Evolutionary conservation across 2,888 invertebrate species (phyloP).

Genomic region (Venustoraphidia nigricollis): DNA sequence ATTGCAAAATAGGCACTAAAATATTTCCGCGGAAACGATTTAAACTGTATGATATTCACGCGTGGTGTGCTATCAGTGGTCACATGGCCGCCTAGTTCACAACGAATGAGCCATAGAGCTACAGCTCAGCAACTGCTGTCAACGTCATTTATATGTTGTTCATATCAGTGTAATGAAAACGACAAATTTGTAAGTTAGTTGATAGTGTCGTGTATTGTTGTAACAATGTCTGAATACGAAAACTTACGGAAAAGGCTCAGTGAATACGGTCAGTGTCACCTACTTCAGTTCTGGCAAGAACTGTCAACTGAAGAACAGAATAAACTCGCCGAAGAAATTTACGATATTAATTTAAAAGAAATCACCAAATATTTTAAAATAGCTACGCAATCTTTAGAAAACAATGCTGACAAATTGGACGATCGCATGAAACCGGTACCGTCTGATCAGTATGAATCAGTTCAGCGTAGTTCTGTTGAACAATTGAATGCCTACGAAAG

Average conservation of each 20-base stretch:
- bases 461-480: constrained; percentile 45
- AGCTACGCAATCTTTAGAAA: constrained; percentile 41
- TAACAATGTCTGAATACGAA: constrained; percentile 36
- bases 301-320: constrained; percentile 45
- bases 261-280: constrained; percentile 61
- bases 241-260: constrained; percentile 34
- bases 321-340: constrained; percentile 43
- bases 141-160: too few species aligned
- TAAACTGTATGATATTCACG: too few species aligned
- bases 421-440: constrained; percentile 74
- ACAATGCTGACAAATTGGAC: constrained; percentile 55
- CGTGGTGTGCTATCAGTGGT: too few species aligned
- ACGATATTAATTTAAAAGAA: constrained; percentile 55
- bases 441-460: constrained; percentile 61
- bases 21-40: too few species aligned
- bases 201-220: background rate
- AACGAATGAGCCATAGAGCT: too few species aligned
- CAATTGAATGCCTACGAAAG: constrained; percentile 51
- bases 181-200: too few species aligned
- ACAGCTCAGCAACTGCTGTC: too few species aligned
- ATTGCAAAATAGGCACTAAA: too few species aligned
- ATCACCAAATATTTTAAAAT: constrained; percentile 50
- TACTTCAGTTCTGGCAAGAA: constrained; percentile 67
- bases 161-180: too few species aligned
- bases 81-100: too few species aligned